These are phyloP conservation scores for Amphiprion percula DNA, from an alignment of 2,113 vertebrate genomes.

Conservation along the genomic window DNA sequence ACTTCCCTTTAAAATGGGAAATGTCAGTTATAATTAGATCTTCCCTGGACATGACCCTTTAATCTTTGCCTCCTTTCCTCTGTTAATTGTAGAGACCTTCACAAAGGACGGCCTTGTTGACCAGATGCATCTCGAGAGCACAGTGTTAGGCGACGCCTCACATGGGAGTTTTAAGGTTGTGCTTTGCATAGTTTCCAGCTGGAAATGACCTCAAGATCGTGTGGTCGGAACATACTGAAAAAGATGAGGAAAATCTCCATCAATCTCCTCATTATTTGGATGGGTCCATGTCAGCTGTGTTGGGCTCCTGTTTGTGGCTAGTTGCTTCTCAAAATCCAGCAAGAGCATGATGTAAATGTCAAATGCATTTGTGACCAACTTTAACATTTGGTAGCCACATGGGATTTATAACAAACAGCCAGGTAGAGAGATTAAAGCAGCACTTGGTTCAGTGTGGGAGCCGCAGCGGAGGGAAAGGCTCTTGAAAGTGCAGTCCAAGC, in stretches of 20 bases:
- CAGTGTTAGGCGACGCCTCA: conserved; percentile 46
- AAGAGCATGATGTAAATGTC: conserved; percentile 9
- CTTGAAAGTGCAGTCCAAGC: conserved; percentile 55
- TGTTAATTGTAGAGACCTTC: conserved; percentile 73
- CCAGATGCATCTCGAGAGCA: conserved; percentile 63
- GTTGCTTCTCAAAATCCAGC: conserved; percentile 4
- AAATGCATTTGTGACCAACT: conserved; percentile 19
- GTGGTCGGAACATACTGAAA: conserved; percentile 29
- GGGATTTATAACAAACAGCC: conserved; percentile 53
- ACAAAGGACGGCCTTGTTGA: conserved; percentile 80
- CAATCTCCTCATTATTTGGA: conserved; percentile 42
- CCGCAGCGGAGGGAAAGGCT: conserved; percentile 70
- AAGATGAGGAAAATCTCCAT: conserved; percentile 8
- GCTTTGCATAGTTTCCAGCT: conserved; percentile 74
- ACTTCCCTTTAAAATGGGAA: conserved; percentile 80
- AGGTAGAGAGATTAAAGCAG: conserved; percentile 43
- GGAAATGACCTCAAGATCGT: conserved; percentile 42
- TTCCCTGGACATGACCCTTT: conserved; percentile 79
- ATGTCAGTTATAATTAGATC: conserved; percentile 86
- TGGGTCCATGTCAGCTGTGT: background rate
- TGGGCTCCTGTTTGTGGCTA: conserved; percentile 1
- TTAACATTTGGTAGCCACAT: conserved; percentile 41
- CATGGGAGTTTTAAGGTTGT: conserved; percentile 57
- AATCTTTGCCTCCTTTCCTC: conserved; percentile 75
- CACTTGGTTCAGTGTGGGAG: conserved; percentile 41